Evolutionary conservation across 1,140 invertebrate genomes (phyloP), one percentile per base, ranked within the genome.

Genomic region (Trypoxylus dichotomus): DNA sequence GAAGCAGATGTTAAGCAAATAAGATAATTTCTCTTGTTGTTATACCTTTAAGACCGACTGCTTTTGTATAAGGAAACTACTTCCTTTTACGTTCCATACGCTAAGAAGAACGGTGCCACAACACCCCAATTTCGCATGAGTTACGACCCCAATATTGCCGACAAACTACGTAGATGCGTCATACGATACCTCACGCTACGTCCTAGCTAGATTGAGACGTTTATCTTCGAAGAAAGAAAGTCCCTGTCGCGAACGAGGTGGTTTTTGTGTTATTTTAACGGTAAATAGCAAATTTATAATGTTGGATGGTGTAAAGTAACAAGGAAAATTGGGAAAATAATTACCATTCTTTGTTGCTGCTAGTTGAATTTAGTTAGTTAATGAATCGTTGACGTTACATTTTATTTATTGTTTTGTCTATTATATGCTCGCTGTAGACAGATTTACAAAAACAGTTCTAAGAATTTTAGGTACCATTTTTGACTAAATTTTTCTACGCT

Each of bases 271-370:
- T 47, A 47, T n/a, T 47, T 47, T n/a, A n/a, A n/a, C 63, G 24
- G 74, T 85, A 37, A 7, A 37, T 8, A 37, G 32, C 10, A 37
- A 37, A 37, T 37, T 37, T 5, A 37, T 37, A 37, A 37, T 37
- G 32, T 8, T 37, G 5, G 10, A 8, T 8, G 3, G 10, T 37
- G 10, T 37, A 37, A 37, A 37, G 10, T 2, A 37, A 37, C 5
- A 37, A 37, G 10, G 10, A 37, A 37, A n/a, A n/a, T n/a, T n/a
- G n/a, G n/a, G n/a, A n/a, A n/a, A n/a, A n/a, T n/a, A n/a, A n/a
- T n/a, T n/a, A n/a, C n/a, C n/a, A n/a, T n/a, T n/a, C n/a, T n/a
- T n/a, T n/a, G n/a, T n/a, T n/a, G n/a, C n/a, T n/a, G n/a, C n/a
- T n/a, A n/a, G n/a, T n/a, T n/a, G n/a, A n/a, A n/a, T n/a, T n/a